Percentiles rank a stretch among this genome's conserved stretches.
Evolutionary conservation across 2,113 vertebrate species (phyloP).

Genomic region (Gorilla gorilla): DNA sequence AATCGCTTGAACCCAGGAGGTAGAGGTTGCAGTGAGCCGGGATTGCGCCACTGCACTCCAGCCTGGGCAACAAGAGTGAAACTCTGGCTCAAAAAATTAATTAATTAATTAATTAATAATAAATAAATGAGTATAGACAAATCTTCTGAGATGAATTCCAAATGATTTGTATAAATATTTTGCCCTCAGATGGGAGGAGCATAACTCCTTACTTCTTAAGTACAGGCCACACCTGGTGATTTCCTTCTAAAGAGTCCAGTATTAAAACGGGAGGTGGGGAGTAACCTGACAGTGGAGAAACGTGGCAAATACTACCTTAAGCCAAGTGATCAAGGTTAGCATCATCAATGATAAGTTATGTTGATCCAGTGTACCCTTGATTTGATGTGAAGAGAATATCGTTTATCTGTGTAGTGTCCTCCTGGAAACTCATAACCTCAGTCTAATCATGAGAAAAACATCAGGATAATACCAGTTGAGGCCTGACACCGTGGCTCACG

Average conservation of each 20-base stretch:
- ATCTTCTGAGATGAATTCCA: not conserved
- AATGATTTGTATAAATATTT: not conserved
- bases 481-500: too few species aligned
- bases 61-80: too few species aligned
- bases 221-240: not conserved
- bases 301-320: not conserved
- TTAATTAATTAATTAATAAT: not conserved
- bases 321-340: not conserved
- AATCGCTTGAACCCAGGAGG: too few species aligned
- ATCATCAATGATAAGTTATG: not conserved
- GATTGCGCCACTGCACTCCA: too few species aligned
- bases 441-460: not conserved
- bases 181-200: not conserved
- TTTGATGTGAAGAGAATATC: not conserved
- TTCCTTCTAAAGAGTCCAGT: not conserved
- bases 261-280: not conserved
- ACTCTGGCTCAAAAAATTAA: not conserved
- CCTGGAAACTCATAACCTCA: not conserved
- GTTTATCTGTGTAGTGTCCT: not conserved
- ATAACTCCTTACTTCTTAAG: not conserved
- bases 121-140: not conserved
- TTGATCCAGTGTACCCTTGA: not conserved
- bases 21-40: too few species aligned
- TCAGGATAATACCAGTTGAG: not conserved
- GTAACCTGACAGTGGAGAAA: not conserved